Evolutionary conservation across 2,888 invertebrate genomes (phyloP).

Genomic region (Spilosoma lubricipeda): DNA sequence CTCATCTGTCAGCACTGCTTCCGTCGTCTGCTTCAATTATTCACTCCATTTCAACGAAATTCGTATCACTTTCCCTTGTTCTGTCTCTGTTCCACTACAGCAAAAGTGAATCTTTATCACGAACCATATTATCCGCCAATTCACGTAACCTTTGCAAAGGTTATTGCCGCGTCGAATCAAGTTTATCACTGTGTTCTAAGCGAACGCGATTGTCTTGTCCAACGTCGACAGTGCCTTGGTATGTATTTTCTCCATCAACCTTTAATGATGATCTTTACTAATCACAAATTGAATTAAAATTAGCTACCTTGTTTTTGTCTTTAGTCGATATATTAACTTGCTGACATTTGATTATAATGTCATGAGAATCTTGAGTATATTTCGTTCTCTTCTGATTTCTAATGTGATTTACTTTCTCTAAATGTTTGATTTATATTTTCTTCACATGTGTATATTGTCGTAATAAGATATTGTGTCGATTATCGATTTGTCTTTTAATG

Average conservation of each 20-base stretch:
- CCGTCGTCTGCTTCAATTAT: conserved; percentile 34
- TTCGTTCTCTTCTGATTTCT: conserved; percentile 11
- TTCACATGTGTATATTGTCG: conserved; percentile 2
- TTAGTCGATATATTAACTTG: conserved; percentile 37
- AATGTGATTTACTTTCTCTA: conserved; percentile 42
- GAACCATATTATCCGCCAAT: conserved; percentile 56
- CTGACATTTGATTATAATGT: conserved; percentile 31
- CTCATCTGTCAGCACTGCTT: conserved; percentile 48
- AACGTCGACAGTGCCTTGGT: conserved; percentile 29
- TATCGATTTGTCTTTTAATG: conserved; percentile 14
- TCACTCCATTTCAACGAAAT: conserved; percentile 47
- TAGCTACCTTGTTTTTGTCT: conserved; percentile 32
- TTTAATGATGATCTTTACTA: conserved; percentile 30
- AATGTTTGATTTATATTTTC: conserved; percentile 40
- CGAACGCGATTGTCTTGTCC: conserved; percentile 29
- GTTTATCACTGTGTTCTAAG: conserved; percentile 33
- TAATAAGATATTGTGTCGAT: conserved; percentile 8
- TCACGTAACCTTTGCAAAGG: conserved; percentile 70
- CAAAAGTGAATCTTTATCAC: conserved; percentile 56
- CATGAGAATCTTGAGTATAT: conserved; percentile 35
- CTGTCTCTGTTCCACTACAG: conserved; percentile 50
- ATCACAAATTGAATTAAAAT: conserved; percentile 23
- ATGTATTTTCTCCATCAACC: conserved; percentile 29
- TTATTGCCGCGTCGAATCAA: conserved; percentile 56
- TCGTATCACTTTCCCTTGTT: conserved; percentile 59